These are phyloP conservation scores for Drosophila silvestris DNA, from an alignment of 2,888 invertebrate species.

Conservation along the genomic window DNA sequence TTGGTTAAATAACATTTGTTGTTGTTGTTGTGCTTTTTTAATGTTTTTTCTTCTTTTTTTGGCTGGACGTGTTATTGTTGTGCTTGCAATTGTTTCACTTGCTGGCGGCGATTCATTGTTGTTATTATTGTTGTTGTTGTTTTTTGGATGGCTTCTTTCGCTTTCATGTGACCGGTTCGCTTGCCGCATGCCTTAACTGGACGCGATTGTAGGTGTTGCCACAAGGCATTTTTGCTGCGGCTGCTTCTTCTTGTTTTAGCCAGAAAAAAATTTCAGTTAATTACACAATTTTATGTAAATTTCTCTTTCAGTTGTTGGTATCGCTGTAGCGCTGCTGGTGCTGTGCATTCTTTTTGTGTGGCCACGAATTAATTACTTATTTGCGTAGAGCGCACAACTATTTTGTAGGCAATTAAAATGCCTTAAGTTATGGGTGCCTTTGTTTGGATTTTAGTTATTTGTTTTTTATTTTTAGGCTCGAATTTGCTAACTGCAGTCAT, in stretches of 20 bases:
- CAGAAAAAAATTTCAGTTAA: slow-evolving; percentile 55
- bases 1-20: slow-evolving; percentile 67
- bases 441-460: slow-evolving; percentile 16
- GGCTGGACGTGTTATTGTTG: slow-evolving; percentile 41
- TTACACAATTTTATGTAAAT: slow-evolving; percentile 79
- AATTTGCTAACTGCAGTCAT: slow-evolving; percentile 63
- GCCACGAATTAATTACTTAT: slow-evolving; percentile 73
- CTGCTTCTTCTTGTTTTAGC: slow-evolving; percentile 47
- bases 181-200: slow-evolving; percentile 48
- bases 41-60: slow-evolving; percentile 18
- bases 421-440: slow-evolving; percentile 45
- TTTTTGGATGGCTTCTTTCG: slow-evolving; percentile 59
- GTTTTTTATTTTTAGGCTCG: slow-evolving; percentile 20
- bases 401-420: slow-evolving; percentile 76
- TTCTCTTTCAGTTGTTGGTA: slow-evolving; percentile 61
- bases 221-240: slow-evolving; percentile 31
- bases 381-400: slow-evolving; percentile 64
- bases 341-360: slow-evolving; percentile 69
- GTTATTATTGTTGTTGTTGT: slow-evolving; percentile 24
- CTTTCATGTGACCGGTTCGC: slow-evolving; percentile 58
- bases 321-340: slow-evolving; percentile 25
- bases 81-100: slow-evolving; percentile 60
- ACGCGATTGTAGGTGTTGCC: slow-evolving; percentile 60
- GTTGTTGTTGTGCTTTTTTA: slow-evolving; percentile 17
- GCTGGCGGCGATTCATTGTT: slow-evolving; percentile 43